Evolutionary conservation across 1,140 invertebrate species (phyloP).

Genomic region (Lasaia peninsularis): DNA sequence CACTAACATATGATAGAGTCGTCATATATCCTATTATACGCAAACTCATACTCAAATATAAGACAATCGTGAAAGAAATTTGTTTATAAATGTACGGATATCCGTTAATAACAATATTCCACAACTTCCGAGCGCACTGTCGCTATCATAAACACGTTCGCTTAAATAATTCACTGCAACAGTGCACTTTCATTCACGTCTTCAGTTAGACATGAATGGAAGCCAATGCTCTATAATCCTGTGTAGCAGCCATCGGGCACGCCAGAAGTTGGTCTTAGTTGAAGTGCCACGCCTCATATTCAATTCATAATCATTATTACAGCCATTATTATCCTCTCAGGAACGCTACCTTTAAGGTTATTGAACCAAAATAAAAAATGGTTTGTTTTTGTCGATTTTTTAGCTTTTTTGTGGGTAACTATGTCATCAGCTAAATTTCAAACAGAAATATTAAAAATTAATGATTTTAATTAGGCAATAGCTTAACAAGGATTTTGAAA

Average conservation of each 20-base stretch:
- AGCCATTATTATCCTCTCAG: neutral
- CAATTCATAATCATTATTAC: neutral
- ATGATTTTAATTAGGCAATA: no score
- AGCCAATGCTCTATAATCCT: slow-evolving; percentile 63
- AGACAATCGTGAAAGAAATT: neutral
- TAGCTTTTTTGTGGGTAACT: no score
- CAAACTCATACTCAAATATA: neutral
- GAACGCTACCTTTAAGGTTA: no score
- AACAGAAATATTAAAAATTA: no score
- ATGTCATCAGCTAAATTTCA: no score
- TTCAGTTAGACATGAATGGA: slow-evolving; percentile 35
- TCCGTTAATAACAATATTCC: slow-evolving; percentile 26
- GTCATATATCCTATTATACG: no score
- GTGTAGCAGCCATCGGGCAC: slow-evolving; percentile 42
- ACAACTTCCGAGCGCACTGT: slow-evolving; percentile 36
- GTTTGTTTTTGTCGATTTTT: no score
- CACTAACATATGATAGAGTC: no score
- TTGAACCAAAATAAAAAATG: no score
- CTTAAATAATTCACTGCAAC: slow-evolving; percentile 36
- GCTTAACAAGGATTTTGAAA: no score
- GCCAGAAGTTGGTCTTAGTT: slow-evolving; percentile 23
- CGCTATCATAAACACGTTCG: slow-evolving; percentile 34
- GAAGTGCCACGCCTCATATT: neutral
- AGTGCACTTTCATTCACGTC: slow-evolving; percentile 58
- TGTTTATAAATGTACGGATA: slow-evolving; percentile 25